Base-by-base conservation (phyloP, 2,113 vertebrate species). In the Seriola quinqueradiata region DNA sequence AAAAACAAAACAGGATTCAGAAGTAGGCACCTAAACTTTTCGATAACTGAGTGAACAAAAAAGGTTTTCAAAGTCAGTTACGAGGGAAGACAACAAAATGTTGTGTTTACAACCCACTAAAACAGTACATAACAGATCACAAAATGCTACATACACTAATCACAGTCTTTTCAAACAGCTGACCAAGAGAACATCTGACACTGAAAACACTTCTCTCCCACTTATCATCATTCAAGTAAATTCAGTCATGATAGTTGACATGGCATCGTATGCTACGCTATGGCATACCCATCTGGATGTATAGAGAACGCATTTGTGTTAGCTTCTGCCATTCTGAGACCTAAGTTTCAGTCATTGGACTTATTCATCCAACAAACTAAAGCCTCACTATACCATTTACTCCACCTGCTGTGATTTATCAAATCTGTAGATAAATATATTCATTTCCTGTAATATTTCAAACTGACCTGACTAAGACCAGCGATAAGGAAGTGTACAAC, bases 191-290 rank as follows among this genome's bases (percentile, higher is more conserved):
- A 9, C 16, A 38, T 71, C 42, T 23, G 17, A 52, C 21, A 34
- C 1, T 32, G 13, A 65, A 71, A 71, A 55, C 6, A 4, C 23
- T 23, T 67, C 4, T 75, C 23, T 55, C 23, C 38, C 68, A 8
- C 12, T 68, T 58, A 46, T 46, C 7, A 46, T 48, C n/a, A 28
- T 67, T 67, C 32, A 79, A 63, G 55, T 42, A 21, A n/a, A 34
- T 64, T 71, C 38, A 79, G 4, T 65, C 16, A 19, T 13, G 8
- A 17, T 52, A 7, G 19, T 2, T 38, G 34, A 40, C 7, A 7
- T 52, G 50, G 50, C 17, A 52, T 52, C 7, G 8, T 14, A 46
- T 46, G 44, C 44, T 4, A 46, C 16, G 14, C 44, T 50, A 12
- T 19, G 17, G 6, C 17, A 50, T 50, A 50, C 46, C 5, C 4